A percentile compares a stretch with the other conserved stretches of the same genome.
These are phyloP conservation scores for Philotrypesis tridentata DNA, from an alignment of 1,140 invertebrate species.

Conservation along the genomic window DNA sequence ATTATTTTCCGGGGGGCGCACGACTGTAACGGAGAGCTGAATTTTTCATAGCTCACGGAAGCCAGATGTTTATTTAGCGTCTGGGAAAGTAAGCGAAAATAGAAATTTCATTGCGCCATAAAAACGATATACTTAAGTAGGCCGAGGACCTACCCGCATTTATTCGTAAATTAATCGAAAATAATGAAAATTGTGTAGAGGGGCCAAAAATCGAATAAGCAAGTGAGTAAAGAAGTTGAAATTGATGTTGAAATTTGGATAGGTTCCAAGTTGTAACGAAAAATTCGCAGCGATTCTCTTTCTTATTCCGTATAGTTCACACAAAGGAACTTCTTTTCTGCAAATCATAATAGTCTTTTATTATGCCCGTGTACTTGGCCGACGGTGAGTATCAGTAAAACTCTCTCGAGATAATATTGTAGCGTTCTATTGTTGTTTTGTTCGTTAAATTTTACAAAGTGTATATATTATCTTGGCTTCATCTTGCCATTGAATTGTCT, in stretches of 20 bases:
- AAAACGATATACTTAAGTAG: no score
- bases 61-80: not conserved
- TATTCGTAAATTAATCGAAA: no score
- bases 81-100: not conserved
- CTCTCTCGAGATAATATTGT: not conserved
- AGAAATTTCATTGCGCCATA: not conserved
- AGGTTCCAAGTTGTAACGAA: conserved; percentile 32
- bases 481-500: not conserved
- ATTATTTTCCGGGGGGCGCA: not conserved
- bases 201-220: no score
- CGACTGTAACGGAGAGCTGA: not conserved
- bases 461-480: not conserved
- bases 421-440: not conserved
- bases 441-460: not conserved
- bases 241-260: conserved; percentile 5
- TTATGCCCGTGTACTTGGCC: not conserved
- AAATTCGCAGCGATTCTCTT: not conserved
- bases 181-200: no score
- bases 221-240: not conserved
- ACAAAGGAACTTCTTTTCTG: not conserved
- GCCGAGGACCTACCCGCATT: no score
- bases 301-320: not conserved
- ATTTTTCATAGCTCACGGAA: not conserved
- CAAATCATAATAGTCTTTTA: conserved; percentile 13
- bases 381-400: not conserved